These are phyloP conservation scores for Calosoma granatense DNA, from an alignment of 1,140 invertebrate species.

Conservation along the genomic window DNA sequence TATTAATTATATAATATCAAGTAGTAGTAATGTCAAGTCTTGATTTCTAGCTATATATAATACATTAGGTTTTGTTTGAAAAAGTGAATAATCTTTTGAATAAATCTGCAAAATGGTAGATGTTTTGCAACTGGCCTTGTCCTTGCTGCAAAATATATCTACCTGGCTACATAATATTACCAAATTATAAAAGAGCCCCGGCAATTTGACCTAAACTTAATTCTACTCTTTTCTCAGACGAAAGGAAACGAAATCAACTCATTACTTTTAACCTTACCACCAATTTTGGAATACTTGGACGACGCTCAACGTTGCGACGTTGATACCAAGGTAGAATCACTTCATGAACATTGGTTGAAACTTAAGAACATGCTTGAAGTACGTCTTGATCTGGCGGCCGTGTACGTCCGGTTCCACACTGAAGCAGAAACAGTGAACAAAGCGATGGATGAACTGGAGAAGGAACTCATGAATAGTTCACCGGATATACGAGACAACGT, in stretches of 20 bases:
- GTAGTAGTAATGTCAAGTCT: too few species aligned
- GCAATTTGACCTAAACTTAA: background rate
- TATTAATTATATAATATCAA: constrained; percentile 15
- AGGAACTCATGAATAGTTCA: constrained; percentile 36
- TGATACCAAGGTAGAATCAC: constrained; percentile 47
- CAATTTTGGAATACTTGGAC: constrained; percentile 55
- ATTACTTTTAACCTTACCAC: constrained; percentile 48
- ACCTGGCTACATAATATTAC: too few species aligned
- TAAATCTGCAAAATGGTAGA: too few species aligned
- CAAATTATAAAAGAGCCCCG: too few species aligned
- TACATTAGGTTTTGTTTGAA: too few species aligned
- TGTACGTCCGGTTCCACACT: constrained; percentile 66
- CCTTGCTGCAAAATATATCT: too few species aligned
- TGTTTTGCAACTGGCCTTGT: too few species aligned
- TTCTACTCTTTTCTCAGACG: constrained; percentile 37
- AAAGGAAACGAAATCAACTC: constrained; percentile 57
- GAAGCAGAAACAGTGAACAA: constrained; percentile 52
- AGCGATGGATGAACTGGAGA: constrained; percentile 57
- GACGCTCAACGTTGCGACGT: constrained; percentile 53
- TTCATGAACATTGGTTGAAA: constrained; percentile 53
- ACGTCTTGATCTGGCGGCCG: constrained; percentile 49
- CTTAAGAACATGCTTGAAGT: constrained; percentile 51
- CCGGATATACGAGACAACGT: constrained; percentile 42
- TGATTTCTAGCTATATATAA: too few species aligned
- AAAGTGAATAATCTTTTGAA: too few species aligned